phyloP scores from a whole-genome alignment of 2,888 invertebrate genomes.

The Ypsolopha scabrella region DNA sequence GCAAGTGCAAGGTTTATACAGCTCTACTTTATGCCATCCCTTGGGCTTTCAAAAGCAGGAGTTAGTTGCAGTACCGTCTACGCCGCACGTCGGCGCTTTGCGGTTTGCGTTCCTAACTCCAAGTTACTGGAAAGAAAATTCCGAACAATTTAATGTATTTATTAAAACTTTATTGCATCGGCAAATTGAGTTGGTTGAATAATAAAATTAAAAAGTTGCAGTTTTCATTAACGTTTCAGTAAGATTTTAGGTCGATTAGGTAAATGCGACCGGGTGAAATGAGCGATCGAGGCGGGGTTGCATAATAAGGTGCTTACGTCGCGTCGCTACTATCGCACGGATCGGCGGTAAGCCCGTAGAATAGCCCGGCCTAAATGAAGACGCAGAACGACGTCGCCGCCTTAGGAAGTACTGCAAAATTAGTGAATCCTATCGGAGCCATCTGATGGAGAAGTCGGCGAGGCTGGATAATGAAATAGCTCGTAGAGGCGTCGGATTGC shows the following conservation, averaged over 20 bases:
- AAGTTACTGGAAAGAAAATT: constrained; percentile 30
- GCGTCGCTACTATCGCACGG: constrained; percentile 8
- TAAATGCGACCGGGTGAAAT: constrained; percentile 27
- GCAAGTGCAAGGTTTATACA: constrained; percentile 5
- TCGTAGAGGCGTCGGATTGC: constrained; percentile 42
- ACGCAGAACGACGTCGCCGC: constrained; percentile 29
- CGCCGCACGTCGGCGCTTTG: constrained; percentile 28
- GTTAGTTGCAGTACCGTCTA: constrained; percentile 17
- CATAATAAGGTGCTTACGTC: constrained; percentile 55
- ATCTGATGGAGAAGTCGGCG: constrained; percentile 44
- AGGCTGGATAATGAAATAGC: constrained; percentile 65
- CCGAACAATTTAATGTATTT: constrained; percentile 37
- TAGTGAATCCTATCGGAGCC: constrained; percentile 59
- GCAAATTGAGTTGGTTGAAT: constrained; percentile 20
- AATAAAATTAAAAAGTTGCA: constrained; percentile 34
- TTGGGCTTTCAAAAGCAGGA: constrained; percentile 29
- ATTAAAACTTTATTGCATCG: constrained; percentile 27
- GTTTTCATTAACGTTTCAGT: constrained; percentile 32
- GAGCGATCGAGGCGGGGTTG: constrained; percentile 29
- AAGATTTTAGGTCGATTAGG: constrained; percentile 27
- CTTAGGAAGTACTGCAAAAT: constrained; percentile 52
- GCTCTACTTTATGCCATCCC: constrained; percentile 22
- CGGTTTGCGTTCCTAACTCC: constrained; percentile 32
- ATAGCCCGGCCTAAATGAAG: constrained; percentile 51
- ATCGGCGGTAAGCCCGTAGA: constrained; percentile 40